Conservation (phyloP, 2,888 invertebrate species). For the Catonia carolina region DNA sequence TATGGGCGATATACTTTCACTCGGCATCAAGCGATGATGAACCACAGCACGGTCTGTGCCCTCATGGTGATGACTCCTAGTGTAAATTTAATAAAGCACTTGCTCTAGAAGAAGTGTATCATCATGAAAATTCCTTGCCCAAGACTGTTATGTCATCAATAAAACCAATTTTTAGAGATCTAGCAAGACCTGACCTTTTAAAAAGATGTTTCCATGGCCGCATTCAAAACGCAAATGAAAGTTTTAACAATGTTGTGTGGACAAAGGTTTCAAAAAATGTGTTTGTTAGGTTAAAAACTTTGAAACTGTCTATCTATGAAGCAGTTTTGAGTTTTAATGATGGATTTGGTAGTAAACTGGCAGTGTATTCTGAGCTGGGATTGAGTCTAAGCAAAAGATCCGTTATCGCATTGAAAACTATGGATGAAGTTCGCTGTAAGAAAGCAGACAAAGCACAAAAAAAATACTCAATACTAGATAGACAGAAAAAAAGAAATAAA, state of each 20-base stretch:
- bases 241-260: neutral
- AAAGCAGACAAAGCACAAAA: too few species aligned
- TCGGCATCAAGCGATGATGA: conserved; percentile 26
- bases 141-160: neutral
- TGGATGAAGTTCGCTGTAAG: too few species aligned
- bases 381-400: too few species aligned
- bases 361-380: too few species aligned
- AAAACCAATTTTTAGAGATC: neutral
- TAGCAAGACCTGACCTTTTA: neutral
- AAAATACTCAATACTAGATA: too few species aligned
- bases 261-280: neutral
- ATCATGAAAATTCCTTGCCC: neutral
- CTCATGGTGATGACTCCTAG: neutral
- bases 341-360: too few species aligned
- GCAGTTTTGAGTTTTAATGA: too few species aligned
- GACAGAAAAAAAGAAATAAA: too few species aligned
- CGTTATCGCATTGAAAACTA: too few species aligned
- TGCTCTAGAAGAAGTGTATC: neutral
- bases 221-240: neutral
- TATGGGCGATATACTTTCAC: conserved; percentile 35
- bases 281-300: neutral
- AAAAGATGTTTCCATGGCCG: neutral
- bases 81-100: neutral
- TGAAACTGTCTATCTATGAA: too few species aligned
- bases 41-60: neutral